A percentile compares a stretch with the other conserved stretches of the same genome.
These are phyloP conservation scores for Cheilosia grossa DNA, from an alignment of 2,888 invertebrate genomes.

Conservation along the genomic window DNA sequence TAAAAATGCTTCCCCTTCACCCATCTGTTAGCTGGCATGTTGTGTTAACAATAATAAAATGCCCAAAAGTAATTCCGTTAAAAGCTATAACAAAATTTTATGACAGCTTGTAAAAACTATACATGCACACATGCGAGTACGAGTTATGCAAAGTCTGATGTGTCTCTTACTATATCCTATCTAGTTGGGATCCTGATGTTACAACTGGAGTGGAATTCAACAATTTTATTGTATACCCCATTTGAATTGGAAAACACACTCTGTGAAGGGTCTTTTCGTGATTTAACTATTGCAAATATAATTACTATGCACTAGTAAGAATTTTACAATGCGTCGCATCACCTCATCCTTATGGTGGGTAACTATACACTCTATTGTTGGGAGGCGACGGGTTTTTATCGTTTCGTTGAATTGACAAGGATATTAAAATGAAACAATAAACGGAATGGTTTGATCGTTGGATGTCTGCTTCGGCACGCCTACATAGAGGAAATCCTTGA, in stretches of 20 bases:
- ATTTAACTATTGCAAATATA: slow-evolving; percentile 74
- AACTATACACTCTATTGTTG: slow-evolving; percentile 42
- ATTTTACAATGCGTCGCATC: slow-evolving; percentile 71
- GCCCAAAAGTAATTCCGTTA: slow-evolving; percentile 74
- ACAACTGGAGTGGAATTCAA: slow-evolving; percentile 38
- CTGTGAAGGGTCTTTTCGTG: slow-evolving; percentile 58
- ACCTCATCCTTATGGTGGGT: slow-evolving; percentile 61
- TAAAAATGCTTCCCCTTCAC: slow-evolving; percentile 15
- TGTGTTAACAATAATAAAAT: slow-evolving; percentile 71
- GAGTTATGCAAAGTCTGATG: slow-evolving; percentile 34
- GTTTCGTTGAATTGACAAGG: slow-evolving; percentile 65
- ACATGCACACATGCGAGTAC: slow-evolving; percentile 4
- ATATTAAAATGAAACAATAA: slow-evolving; percentile 72
- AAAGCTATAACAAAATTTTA: slow-evolving; percentile 74
- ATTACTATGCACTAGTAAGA: slow-evolving; percentile 65
- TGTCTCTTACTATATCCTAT: slow-evolving; percentile 7
- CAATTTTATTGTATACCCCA: slow-evolving; percentile 68
- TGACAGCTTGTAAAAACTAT: slow-evolving; percentile 71
- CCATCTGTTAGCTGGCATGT: slow-evolving; percentile 28
- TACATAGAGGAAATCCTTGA: slow-evolving; percentile 39
- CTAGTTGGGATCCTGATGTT: slow-evolving; percentile 12
- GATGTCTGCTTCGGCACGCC: slow-evolving; percentile 45
- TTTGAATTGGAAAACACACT: slow-evolving; percentile 49
- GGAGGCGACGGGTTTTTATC: slow-evolving; percentile 55
- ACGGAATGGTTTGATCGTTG: slow-evolving; percentile 32